phyloP scores from a whole-genome alignment of 2,797 vertebrate genomes.

The Xenentodon cancila region DNA sequence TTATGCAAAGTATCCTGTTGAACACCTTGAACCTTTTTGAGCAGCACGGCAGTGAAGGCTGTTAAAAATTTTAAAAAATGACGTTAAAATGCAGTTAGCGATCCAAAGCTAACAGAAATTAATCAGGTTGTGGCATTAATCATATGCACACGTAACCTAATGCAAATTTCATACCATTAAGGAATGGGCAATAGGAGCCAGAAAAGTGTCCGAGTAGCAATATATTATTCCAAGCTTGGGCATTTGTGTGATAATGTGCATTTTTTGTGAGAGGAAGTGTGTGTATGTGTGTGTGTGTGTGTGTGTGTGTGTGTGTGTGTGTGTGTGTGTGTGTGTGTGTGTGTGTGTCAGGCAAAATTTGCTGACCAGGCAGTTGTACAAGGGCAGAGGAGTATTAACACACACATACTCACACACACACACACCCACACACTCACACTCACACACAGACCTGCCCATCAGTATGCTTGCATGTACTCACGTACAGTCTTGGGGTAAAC shows the following conservation, averaged over 20 bases:
- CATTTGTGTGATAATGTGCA: constrained; percentile 23
- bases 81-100: background rate
- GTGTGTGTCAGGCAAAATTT: constrained; percentile 45
- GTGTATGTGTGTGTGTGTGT: background rate
- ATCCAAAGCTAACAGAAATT: constrained; percentile 14
- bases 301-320: constrained; percentile 6
- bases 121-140: constrained; percentile 16
- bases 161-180: constrained; percentile 31
- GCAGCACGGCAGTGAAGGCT: background rate
- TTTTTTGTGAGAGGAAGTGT: constrained; percentile 21
- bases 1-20: constrained; percentile 9
- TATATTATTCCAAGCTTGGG: constrained; percentile 6
- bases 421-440: constrained; percentile 16
- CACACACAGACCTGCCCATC: constrained; percentile 6
- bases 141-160: constrained; percentile 13
- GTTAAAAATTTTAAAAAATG: constrained; percentile 9
- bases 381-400: constrained; percentile 53
- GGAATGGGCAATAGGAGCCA: constrained; percentile 8
- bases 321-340: constrained; percentile 8
- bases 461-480: constrained; percentile 18
- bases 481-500: constrained; percentile 22
- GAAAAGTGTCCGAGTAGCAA: constrained; percentile 15
- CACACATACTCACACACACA: constrained; percentile 21
- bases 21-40: constrained; percentile 13
- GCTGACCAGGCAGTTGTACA: constrained; percentile 67